Evolutionary conservation across 2,797 vertebrate genomes (phyloP), one percentile per base, ranked within the genome.

Genomic region (Scarus forsteni): DNA sequence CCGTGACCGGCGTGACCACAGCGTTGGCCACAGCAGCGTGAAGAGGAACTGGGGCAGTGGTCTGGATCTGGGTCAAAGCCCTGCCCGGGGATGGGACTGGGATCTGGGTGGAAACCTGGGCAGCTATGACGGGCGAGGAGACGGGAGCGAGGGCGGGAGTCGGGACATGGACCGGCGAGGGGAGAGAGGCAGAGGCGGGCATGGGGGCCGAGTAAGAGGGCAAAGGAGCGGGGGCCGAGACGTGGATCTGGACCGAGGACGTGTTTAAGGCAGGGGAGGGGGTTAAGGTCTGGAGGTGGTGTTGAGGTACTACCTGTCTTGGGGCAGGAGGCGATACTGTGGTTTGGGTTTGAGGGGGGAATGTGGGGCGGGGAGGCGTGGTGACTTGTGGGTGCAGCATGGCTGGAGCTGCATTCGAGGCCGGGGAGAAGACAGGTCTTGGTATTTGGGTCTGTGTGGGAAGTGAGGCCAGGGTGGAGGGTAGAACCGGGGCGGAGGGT

Each of bases 1-100:
- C 88, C n/a, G 93, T 91, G 68, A 95, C 94, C 0, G 92, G 85
- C 3, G 92, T 93, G 72, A 93, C 92, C 0, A 90, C 79, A 6
- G 92, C 92, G 0, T 51, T 78, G 8, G 88, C 87, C 60, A 84
- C 79, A 15, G 85, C 70, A 10, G 88, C 84, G 0, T 85, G 89
- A 34, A 85, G 75, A 3, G 86, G 86, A 75, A 69, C 66, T 0
- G 84, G 84, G 38, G 81, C 74, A 0, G 87, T 55, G 10, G 69
- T 72, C 35, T 80, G 88, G 53, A 88, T 79, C 39, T 90, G 91
- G 55, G 80, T 85, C 0, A 72, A 66, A n/a, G 83, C 83, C 79
- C 71, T 84, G 0, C 68, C 86, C 0, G 84, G 61, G 27, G 88
- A 79, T 0, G 84, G 84, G 65, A 79, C 66, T 1, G 79, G 43